Evolutionary conservation across 2,113 vertebrate genomes (phyloP).

Genomic region (Amblyornis subalaris): DNA sequence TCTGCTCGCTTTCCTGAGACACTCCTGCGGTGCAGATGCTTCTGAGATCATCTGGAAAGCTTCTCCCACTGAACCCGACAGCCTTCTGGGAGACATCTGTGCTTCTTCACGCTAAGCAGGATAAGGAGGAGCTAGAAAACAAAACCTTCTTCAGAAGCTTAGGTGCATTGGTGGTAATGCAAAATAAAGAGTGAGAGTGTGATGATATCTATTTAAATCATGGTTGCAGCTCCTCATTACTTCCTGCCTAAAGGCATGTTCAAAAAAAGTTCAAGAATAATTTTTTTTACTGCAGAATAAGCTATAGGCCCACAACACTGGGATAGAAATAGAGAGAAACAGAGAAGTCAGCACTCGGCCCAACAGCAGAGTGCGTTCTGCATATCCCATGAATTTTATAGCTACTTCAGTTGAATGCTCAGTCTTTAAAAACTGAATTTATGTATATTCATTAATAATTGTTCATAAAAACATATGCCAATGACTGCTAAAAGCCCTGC

Average conservation of each 20-base stretch:
- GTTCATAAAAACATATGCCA: not conserved
- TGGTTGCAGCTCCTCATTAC: not conserved
- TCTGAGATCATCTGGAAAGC: not conserved
- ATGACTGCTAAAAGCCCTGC: not conserved
- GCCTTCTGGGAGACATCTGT: not conserved
- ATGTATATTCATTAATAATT: not conserved
- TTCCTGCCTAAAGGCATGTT: not conserved
- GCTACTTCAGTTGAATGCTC: not conserved
- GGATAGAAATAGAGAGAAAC: not conserved
- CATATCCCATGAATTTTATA: not conserved
- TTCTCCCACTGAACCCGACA: not conserved
- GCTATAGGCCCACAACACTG: not conserved
- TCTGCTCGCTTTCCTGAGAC: accelerated
- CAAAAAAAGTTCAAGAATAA: not conserved
- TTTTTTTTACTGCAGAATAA: not conserved
- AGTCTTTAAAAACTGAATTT: not conserved
- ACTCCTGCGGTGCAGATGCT: not conserved
- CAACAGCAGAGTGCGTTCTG: not conserved
- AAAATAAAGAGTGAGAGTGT: not conserved
- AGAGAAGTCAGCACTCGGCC: not conserved
- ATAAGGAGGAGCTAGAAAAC: not conserved
- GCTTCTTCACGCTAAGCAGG: not conserved
- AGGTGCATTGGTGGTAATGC: not conserved
- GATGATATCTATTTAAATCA: not conserved
- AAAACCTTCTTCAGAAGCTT: not conserved